These are phyloP conservation scores for Salarias fasciatus DNA, from an alignment of 2,797 vertebrate species.

Conservation along the genomic window DNA sequence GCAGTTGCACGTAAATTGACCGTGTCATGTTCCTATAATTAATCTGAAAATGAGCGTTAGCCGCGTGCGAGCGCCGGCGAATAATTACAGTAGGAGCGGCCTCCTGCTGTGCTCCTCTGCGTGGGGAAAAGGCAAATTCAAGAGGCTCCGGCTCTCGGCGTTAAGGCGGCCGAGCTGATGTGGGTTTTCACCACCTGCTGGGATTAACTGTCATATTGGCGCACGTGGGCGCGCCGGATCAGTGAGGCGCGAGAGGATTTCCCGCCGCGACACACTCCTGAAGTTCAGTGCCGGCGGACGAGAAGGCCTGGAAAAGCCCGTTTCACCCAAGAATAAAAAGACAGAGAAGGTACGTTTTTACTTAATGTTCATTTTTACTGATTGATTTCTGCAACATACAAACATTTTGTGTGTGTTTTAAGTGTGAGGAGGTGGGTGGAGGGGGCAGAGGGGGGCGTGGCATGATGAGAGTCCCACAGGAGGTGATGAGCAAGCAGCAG, in stretches of 20 bases:
- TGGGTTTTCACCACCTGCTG: conserved; percentile 45
- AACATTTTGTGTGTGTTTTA: conserved; percentile 71
- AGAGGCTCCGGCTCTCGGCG: background rate
- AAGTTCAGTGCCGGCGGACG: too few relatives aligned
- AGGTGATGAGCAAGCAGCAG: conserved; percentile 80
- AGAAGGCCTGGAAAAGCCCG: too few relatives aligned
- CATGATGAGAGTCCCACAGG: conserved; percentile 70
- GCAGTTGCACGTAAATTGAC: background rate
- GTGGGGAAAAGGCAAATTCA: background rate
- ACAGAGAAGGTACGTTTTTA: conserved; percentile 42
- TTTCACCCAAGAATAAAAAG: conserved; percentile 19
- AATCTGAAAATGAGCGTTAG: conserved; percentile 22
- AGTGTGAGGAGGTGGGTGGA: background rate
- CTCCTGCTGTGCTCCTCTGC: conserved; percentile 43
- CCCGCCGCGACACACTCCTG: conserved; percentile 17
- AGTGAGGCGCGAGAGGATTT: conserved; percentile 26
- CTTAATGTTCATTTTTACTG: conserved; percentile 84
- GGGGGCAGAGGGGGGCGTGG: conserved; percentile 5
- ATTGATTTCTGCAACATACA: conserved; percentile 90
- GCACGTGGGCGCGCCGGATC: conserved; percentile 19
- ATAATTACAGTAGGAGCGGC: conserved; percentile 46
- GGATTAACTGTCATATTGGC: conserved; percentile 41
- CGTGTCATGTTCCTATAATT: conserved; percentile 27
- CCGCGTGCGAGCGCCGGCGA: conserved; percentile 35
- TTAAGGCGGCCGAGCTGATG: conserved; percentile 3